Base-by-base conservation (phyloP, 1,140 invertebrate species). In the Trinorchestia longiramus region DNA sequence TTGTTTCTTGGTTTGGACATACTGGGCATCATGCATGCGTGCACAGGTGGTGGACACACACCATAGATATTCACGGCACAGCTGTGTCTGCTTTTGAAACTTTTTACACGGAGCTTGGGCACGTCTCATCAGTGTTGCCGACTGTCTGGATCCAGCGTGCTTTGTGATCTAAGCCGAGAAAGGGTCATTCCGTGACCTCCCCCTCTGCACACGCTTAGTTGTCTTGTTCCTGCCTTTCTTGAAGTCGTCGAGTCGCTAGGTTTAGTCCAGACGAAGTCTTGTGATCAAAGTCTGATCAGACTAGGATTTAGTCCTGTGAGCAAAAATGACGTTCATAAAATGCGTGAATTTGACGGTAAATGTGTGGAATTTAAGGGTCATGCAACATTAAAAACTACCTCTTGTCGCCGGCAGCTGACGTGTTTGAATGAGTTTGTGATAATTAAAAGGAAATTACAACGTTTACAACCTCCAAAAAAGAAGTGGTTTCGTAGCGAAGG, bases 91-190 rank as follows among this genome's bases (percentile, higher is more conserved):
- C 62, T 77, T 77, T 77, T 77, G 62, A 77, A 77, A 77, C 62
- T 77, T 77, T 77, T 77, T 77, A 77, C 62, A 77, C 15, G 15
- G 62, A 77, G 62, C 62, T 28, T 77, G 62, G 62, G 62, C 62
- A 77, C 62, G 62, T 77, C 62, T 77, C 62, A 77, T 77, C 62
- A 77, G 62, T 77, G 62, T 77, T 77, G 62, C 62, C 62, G 28
- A 77, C 62, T 53, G 62, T 77, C 62, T 77, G 62, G 62, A 77
- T 77, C 62, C 62, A 11, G 8, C 62, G 62, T 77, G 62, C 62
- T 77, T 77, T 77, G 62, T 77, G 62, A 77, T 77, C 62, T 77
- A 77, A 77, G 62, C 62, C 62, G 62, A 77, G 62, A 77, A 77
- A 77, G 62, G 62, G 62, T 77, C 62, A 36, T 77, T 77, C 15